phyloP scores from a whole-genome alignment of 2,113 vertebrate genomes.

The Labeo rohita region DNA sequence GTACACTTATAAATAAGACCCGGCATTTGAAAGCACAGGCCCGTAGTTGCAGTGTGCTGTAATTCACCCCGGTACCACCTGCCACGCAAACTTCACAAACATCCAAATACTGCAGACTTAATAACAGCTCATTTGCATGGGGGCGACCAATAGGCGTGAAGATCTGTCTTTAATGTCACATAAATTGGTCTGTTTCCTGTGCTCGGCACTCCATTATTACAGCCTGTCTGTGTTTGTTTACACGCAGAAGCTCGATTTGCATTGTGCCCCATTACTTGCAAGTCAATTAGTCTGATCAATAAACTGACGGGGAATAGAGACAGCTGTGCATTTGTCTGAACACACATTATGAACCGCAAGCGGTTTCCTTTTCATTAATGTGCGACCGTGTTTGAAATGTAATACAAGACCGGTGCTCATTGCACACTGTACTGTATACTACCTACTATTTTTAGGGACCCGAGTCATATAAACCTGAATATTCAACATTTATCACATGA shows the following conservation, averaged over 20 bases:
- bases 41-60: not conserved
- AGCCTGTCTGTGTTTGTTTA: constrained; percentile 35
- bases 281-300: constrained; percentile 49
- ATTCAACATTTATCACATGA: not conserved
- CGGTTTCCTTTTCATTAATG: not conserved
- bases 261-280: constrained; percentile 44
- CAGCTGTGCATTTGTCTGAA: not conserved
- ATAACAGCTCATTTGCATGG: constrained; percentile 50
- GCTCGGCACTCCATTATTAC: constrained; percentile 36
- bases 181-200: constrained; percentile 20
- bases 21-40: not conserved
- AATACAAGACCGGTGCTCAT: not conserved
- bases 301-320: constrained; percentile 5
- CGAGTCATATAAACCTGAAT: not conserved
- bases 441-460: not conserved
- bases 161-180: constrained; percentile 45
- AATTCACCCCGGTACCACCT: constrained; percentile 6
- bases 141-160: constrained; percentile 33
- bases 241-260: constrained; percentile 26
- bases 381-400: not conserved
- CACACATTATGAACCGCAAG: not conserved
- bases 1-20: not conserved
- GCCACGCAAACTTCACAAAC: constrained; percentile 25
- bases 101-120: constrained; percentile 43
- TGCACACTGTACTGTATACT: not conserved